Conservation (phyloP, 2,113 vertebrate species). For the Eulemur rufifrons region DNA sequence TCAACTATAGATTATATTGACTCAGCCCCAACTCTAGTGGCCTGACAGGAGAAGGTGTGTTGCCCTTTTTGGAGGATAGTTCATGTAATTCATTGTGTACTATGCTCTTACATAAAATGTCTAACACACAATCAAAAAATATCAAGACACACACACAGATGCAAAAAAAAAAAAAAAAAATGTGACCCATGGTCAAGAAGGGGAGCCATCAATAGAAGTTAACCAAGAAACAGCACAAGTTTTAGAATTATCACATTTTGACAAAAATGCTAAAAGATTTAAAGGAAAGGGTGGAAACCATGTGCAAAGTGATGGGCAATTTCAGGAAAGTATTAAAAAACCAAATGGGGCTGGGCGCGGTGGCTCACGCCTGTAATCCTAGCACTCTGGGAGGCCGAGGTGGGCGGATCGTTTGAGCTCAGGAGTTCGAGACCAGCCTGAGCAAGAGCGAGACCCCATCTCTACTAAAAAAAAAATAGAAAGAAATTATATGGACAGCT, state of each 20-base stretch:
- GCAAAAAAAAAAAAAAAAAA: slow-evolving; percentile 28
- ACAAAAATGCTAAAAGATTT: background rate
- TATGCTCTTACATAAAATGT: slow-evolving; percentile 10
- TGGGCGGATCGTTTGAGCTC: too few species aligned
- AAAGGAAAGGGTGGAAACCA: background rate
- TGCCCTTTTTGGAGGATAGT: background rate
- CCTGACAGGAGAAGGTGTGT: background rate
- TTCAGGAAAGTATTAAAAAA: slow-evolving; percentile 8
- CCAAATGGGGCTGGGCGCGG: too few species aligned
- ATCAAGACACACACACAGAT: background rate
- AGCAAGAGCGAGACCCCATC: too few species aligned
- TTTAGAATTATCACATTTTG: background rate
- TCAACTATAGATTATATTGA: background rate
- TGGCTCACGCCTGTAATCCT: too few species aligned
- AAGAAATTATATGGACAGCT: too few species aligned
- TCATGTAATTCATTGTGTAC: slow-evolving; percentile 6
- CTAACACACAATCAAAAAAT: background rate
- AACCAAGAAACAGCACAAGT: background rate
- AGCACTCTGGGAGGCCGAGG: too few species aligned
- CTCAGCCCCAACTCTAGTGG: background rate
- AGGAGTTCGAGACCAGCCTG: too few species aligned
- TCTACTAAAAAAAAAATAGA: too few species aligned
- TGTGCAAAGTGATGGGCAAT: background rate
- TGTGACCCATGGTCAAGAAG: background rate
- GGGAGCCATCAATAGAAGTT: background rate